Evolutionary conservation across 2,888 invertebrate genomes (phyloP).

Genomic region (Vannuccia rotundouncinata): DNA sequence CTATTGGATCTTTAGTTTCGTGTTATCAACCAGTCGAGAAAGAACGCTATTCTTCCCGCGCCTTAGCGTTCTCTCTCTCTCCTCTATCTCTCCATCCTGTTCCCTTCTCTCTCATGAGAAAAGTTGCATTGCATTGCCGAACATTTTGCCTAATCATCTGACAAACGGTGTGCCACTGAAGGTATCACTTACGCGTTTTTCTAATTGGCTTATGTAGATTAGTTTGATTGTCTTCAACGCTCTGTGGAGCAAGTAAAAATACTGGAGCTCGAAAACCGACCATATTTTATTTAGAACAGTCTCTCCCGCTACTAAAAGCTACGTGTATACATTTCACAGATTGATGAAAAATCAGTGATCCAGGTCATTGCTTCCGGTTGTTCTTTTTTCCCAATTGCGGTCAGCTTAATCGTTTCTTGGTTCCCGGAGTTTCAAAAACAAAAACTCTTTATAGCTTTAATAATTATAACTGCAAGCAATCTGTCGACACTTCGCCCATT

Average conservation of each 20-base stretch:
- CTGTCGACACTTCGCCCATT: neutral
- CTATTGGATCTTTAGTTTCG: constrained; percentile 6
- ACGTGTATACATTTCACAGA: neutral
- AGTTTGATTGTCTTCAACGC: constrained; percentile 11
- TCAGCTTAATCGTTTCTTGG: neutral
- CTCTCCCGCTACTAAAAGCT: neutral
- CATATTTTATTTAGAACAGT: neutral
- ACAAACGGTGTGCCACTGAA: constrained; percentile 11
- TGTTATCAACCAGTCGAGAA: constrained; percentile 10
- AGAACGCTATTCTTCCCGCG: neutral
- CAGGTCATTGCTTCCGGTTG: neutral
- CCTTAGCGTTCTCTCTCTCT: neutral
- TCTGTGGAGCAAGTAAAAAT: constrained; percentile 2
- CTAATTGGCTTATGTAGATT: constrained; percentile 21
- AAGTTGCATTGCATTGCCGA: neutral
- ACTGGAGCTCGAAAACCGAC: neutral
- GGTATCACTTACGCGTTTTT: constrained; percentile 9
- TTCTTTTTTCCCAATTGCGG: neutral
- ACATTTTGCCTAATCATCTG: constrained; percentile 8
- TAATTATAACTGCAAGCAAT: no score
- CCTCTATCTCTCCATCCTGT: neutral
- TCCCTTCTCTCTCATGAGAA: neutral
- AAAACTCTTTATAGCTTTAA: neutral
- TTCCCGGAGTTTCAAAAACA: neutral
- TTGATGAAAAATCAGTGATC: neutral